A percentile compares a stretch with the other conserved stretches of the same genome.
Conservation (phyloP, 92 coral and sea anemone species). For the Parazoanthus swiftii region DNA sequence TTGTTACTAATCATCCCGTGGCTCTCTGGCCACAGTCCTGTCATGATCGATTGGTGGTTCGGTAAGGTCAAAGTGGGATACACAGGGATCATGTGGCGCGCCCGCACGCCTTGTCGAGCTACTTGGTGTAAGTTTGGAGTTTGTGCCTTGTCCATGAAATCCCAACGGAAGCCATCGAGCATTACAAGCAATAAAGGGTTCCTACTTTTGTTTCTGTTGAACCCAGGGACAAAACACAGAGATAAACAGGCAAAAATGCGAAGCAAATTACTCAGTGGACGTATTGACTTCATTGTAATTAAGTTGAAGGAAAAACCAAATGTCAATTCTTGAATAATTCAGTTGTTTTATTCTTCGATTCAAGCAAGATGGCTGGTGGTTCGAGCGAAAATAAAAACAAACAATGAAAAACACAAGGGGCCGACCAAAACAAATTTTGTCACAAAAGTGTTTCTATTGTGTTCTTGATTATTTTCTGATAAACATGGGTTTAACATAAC, state of each 20-base stretch:
- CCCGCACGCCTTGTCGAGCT: constrained; percentile 42
- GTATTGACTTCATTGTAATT: neutral
- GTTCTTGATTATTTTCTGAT: neutral
- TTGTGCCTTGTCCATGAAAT: constrained; percentile 44
- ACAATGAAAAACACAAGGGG: neutral
- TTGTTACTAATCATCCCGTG: constrained; percentile 48
- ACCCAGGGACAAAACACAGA: neutral
- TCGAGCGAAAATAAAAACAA: neutral
- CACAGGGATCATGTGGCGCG: constrained; percentile 33
- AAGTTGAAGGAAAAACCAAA: neutral
- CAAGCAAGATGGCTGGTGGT: constrained; percentile 9
- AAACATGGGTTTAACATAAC: neutral
- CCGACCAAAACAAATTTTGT: neutral
- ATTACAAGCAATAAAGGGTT: neutral
- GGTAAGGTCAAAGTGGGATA: constrained; percentile 51
- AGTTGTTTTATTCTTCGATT: neutral
- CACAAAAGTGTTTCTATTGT: neutral
- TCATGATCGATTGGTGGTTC: constrained; percentile 53
- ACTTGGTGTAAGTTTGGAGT: constrained; percentile 42
- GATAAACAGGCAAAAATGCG: neutral
- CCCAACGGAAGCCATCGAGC: constrained; percentile 60
- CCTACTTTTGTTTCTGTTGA: neutral
- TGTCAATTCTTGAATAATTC: neutral
- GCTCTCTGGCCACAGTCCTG: constrained; percentile 47
- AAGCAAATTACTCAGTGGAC: neutral